phyloP scores from a whole-genome alignment of 2,113 vertebrate genomes.

The Paramisgurnus dabryanus region DNA sequence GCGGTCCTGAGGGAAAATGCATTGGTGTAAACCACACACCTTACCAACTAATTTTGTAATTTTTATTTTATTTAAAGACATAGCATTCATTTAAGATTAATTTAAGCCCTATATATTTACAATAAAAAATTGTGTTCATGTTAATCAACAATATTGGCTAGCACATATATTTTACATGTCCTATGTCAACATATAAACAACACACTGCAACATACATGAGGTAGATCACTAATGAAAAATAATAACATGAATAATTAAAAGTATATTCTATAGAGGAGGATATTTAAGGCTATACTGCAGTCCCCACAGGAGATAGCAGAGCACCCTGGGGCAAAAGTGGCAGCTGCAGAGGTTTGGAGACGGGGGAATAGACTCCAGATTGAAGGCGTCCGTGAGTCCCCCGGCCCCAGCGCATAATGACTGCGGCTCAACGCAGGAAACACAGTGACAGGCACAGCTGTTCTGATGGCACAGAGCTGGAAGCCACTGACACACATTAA shows the following conservation, averaged over 20 bases:
- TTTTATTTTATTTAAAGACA: too few relatives aligned
- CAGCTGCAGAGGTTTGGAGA: constrained; percentile 2
- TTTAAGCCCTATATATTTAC: too few relatives aligned
- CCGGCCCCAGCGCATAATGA: background rate
- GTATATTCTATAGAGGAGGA: background rate
- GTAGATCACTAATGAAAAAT: background rate
- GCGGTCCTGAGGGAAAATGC: too few relatives aligned
- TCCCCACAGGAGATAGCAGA: background rate
- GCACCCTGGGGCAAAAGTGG: background rate
- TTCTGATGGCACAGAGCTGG: background rate
- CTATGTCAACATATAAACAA: too few relatives aligned
- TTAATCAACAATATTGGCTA: too few relatives aligned
- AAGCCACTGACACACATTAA: background rate
- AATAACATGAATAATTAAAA: background rate
- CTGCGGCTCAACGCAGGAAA: background rate
- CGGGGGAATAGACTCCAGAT: background rate
- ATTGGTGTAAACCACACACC: too few relatives aligned
- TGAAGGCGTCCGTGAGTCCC: background rate
- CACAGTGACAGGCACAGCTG: background rate
- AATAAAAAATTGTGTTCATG: too few relatives aligned
- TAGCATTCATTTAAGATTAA: too few relatives aligned
- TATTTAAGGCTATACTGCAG: background rate
- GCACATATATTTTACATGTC: too few relatives aligned
- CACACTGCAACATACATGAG: too few relatives aligned
- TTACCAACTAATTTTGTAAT: too few relatives aligned